Evolutionary conservation across 2,888 invertebrate species (phyloP), one percentile per base, ranked within the genome.

Genomic region (Agrilus biguttatus): DNA sequence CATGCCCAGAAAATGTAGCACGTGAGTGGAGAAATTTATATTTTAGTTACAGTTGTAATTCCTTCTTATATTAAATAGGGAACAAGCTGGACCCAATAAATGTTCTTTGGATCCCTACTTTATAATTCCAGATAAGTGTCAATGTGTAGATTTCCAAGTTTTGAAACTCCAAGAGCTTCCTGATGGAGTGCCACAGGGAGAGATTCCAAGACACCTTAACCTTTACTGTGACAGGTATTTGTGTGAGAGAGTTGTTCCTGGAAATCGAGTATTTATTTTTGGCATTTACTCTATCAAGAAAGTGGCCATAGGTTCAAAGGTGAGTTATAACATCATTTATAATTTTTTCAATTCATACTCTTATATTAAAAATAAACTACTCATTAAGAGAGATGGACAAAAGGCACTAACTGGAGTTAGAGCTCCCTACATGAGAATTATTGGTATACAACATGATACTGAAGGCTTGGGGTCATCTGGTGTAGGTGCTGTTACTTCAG

Each of bases 81-180:
- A 95, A 61, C 91, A 92, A 72, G 84, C 88, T 47, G 93, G 93
- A 21, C 72, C 86, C 42, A 86, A 88, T 0, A 88, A 88, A 57
- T 98, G 98, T 59, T 96, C 97, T 0, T 62, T 96, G 43, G 98
- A 99, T 69, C 98, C 98, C 2, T 99, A 89, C 65, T 95, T 92
- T 64, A 95, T 99, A 49, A 81, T 97, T 66, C 96, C 97, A 13
- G 97, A 98, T 63, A 95, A 93, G 67, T 97, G 97, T 66, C 77
- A 80, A 52, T 98, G 97, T 65, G 89, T 97, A 19, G 97, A 99
- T 68, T 99, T 91, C 62, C 98, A 99, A 78, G 83, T 88, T 0
- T 65, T 98, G n/a, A 99, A 96, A 65, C 67, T 97, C 10, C 97
- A 98, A 74, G 98, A 98, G 67, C 70, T 90, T 14, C 93, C 95